Base-by-base conservation (phyloP, 2,888 invertebrate genomes). In the Sphaerophoria taeniata region DNA sequence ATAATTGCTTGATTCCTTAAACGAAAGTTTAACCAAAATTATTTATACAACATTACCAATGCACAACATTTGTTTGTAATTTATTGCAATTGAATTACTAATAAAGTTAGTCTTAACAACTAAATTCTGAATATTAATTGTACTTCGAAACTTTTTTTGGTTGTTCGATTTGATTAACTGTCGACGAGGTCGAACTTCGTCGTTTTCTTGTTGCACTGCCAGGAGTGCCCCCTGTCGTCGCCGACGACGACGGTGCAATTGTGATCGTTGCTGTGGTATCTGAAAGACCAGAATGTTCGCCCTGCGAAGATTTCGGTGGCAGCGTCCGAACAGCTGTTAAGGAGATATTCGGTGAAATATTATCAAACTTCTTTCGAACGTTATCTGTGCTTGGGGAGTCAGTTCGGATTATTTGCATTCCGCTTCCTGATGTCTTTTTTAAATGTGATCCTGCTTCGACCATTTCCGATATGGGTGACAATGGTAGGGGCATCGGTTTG, bases 361-460 rank as follows among this genome's bases (percentile, higher is more conserved):
- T 90, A 76, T 88, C 89, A 4, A 90, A 88, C 79, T 90, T 90
- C 63, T 90, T 90, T 34, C 90, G 88, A 72, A 90, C 89, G 69
- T 89, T 90, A 33, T 88, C 88, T n/a, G 90, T 88, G 12, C 89
- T 88, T 12, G 90, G 89, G 9, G 90, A 89, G 33, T 89, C 89
- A 56, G 90, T 89, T 31, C 90, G 90, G 83, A 90, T 90, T 65
- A 90, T 90, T 88, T 90, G 90, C 90, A 90, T 90, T 83, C 89
- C 89, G 4, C 85, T 87, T 45, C 87, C 88, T 5, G 73, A 69
- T n/a, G n/a, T n/a, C 55, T 88, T 89, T 12, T 88, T 36, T 33
- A 80, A 24, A 49, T 51, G 36, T 12, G 55, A 9, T 3, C 51
- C 61, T 14, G 61, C 51, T 39, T 80, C 85, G n/a, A 63, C 80